Evolutionary conservation across 2,797 vertebrate species (phyloP), one percentile per base, ranked within the genome.

Genomic region (Myiotriccus ornatus): DNA sequence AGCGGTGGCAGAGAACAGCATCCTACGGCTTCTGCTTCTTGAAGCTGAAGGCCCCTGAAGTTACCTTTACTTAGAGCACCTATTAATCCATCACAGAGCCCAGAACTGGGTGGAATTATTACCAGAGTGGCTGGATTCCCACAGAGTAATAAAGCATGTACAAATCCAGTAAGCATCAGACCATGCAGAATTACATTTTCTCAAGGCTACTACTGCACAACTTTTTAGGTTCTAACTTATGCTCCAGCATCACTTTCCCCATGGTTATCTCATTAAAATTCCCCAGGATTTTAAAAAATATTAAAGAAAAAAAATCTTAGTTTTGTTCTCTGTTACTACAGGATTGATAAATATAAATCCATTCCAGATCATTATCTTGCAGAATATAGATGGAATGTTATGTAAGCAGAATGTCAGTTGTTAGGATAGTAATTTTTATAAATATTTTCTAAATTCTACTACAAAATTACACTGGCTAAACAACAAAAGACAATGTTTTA

Each of bases 11-110:
- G n/a, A 64, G n/a, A 69, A 24, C 22, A 49, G 43, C 50, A 37
- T 15, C 52, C 27, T n/a, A 14, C 32, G 24, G 65, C 39, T 78
- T 35, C 71, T 24, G 70, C 64, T 43, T 35, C 44, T 35, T 18
- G 19, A 49, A 64, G 35, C n/a, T 35, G 19, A 10, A 20, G 43
- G 65, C 12, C n/a, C n/a, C 41, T 22, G 11, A 28, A 28, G 35
- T 8, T 14, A 12, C 68, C 39, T 17, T 46, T 39, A 10, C 34
- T 47, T 5, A 2, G 30, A 2, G 21, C 35, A 46, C 8, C 9
- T 20, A 1, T 3, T 14, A 13, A 28, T 15, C 25, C 23, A 1
- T 10, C 23, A 14, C 0, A 7, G 57, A 30, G 15, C 21, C 25
- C 41, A 41, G 50, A 49, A 30, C 19, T 3, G 2, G 10, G 35